Evolutionary conservation across 2,797 vertebrate genomes (phyloP).

Genomic region (Sandelia bainsii): DNA sequence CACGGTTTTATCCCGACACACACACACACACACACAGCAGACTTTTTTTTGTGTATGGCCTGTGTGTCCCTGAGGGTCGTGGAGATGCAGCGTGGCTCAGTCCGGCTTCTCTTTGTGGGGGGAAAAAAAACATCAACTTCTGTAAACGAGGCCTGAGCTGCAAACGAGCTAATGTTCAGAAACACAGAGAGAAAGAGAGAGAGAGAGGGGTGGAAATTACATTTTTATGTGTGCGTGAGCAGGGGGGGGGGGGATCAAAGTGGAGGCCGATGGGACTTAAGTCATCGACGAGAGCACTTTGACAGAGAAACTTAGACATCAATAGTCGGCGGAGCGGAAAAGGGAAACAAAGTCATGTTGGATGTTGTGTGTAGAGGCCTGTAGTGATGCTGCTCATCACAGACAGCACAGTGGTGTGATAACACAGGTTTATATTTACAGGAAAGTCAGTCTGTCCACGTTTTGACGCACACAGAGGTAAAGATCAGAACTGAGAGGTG

Average conservation of each 20-base stretch:
- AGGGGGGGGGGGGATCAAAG: slow-evolving; percentile 76
- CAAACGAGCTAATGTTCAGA: slow-evolving; percentile 94
- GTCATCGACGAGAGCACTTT: slow-evolving; percentile 85
- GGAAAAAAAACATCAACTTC: slow-evolving; percentile 83
- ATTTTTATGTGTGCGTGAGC: neutral
- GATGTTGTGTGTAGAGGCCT: slow-evolving; percentile 54
- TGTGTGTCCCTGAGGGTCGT: slow-evolving; percentile 49
- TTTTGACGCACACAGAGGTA: slow-evolving; percentile 26
- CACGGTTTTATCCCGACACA: slow-evolving; percentile 19
- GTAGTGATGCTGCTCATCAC: slow-evolving; percentile 34
- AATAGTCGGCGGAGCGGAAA: slow-evolving; percentile 46
- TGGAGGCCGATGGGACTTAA: slow-evolving; percentile 80
- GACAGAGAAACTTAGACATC: slow-evolving; percentile 81
- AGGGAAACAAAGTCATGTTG: slow-evolving; percentile 47
- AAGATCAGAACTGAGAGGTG: neutral
- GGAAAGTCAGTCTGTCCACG: neutral
- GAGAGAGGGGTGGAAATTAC: slow-evolving; percentile 28
- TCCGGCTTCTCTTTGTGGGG: slow-evolving; percentile 84
- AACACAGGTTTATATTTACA: neutral
- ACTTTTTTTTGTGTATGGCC: neutral
- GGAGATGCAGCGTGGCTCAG: slow-evolving; percentile 79
- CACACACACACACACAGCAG: slow-evolving; percentile 29
- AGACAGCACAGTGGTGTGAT: neutral
- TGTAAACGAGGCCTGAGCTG: slow-evolving; percentile 87
- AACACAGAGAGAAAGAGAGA: slow-evolving; percentile 67